Evolutionary conservation across 2,888 invertebrate genomes (phyloP), one percentile per base, ranked within the genome.

Genomic region (Drosophila infuscata): DNA sequence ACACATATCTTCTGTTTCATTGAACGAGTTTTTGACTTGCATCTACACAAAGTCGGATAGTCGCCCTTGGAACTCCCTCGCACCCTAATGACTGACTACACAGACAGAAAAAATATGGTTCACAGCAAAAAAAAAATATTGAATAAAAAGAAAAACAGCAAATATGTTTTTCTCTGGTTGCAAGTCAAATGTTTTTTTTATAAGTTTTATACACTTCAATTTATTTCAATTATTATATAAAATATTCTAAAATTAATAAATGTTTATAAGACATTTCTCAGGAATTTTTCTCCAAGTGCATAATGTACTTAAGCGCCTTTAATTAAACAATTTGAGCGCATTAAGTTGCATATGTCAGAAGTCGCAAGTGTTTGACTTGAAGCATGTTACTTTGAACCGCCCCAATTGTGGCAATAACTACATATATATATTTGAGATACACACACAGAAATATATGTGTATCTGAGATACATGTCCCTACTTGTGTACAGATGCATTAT

Each of bases 321-420:
- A 90, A 85, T 84, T 83, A 88, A 88, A 82, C 80, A 88, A 86
- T 83, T 82, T 67, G 66, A 70, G 70, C 49, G 59, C 53, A 38
- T 73, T 62, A 70, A 74, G 74, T 65, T 56, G 68, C 63, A 41
- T 63, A 73, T 82, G 90, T 89, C 90, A 79, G 49, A 75, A 67
- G 79, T 83, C 80, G 68, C 71, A 81, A 88, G 82, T 83, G 82
- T 81, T 78, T 85, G 91, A 90, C 90, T 70, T 76, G 74, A 59
- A 71, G 77, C 81, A 72, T 78, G 75, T 67, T 72, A 72, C 87
- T 90, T 75, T 85, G 91, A 90, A 90, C 91, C 91, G 84, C 91
- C 84, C 89, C 70, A 88, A 88, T 86, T 86, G 83, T 70, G 63
- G 61, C 63, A 68, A 79, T 63, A 66, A 68, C 52, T 52, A 29